Evolutionary conservation across 2,888 invertebrate species (phyloP), one percentile per base, ranked within the genome.

Genomic region (Melipona bicolor): DNA sequence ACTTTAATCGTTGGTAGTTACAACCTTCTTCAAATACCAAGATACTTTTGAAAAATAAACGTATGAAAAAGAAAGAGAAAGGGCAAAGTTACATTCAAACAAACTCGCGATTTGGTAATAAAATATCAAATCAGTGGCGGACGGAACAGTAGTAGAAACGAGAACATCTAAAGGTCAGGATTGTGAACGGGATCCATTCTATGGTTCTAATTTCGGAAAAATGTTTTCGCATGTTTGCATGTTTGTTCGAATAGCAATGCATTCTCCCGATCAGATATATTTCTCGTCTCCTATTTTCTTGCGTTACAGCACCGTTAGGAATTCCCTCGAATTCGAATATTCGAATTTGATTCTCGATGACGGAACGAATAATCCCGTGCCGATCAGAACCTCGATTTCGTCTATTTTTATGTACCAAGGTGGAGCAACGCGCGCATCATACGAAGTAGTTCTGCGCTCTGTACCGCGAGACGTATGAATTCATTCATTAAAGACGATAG

Each of bases 401-500:
- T 43, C 67, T 27, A 32, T 61, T 27, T 61, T 61, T 61, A 32
- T 21, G 5, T 52, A 6, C 9, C 27, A 61, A 27, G 17, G 6
- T 61, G n/a, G 6, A 17, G 17, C 19, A 36, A 32, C 59, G 11
- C 9, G 15, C 6, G 24, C 59, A 19, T 24, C 21, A 52, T 19
- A 72, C 27, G 72, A 79, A 59, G 36, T 21, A 54, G 32, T 21
- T 73, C 19, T 11, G 59, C 36, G 50, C 50, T 1, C 56, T 56
- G 70, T 21, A 24, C 43, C 62, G 27, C 59, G 43, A 54, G 72
- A 77, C 68, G n/a, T 71, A 80, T 71, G 81, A 84, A 84, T 85
- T 80, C 77, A 73, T 81, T 80, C 64, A 85, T 81, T 85, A 77
- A 70, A 72, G 69, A 59, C 49, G 79, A 67, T 50, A 70, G 64